Conservation (phyloP, 2,797 vertebrate genomes). For the Synaphobranchus kaupii region DNA sequence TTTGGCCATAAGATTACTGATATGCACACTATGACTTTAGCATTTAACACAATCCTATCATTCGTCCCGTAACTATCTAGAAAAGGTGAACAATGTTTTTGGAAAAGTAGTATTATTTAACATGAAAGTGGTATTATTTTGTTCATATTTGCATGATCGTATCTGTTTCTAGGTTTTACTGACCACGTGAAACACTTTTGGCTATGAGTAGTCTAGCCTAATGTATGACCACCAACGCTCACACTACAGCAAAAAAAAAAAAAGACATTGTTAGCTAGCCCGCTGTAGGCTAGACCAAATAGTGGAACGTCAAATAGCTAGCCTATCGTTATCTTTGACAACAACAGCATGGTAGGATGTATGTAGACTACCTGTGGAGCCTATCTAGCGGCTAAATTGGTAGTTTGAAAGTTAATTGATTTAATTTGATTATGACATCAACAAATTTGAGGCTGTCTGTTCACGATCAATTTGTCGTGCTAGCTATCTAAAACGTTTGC, state of each 20-base stretch:
- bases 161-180: not conserved
- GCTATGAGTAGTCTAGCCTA: not conserved
- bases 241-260: not conserved
- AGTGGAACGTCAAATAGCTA: too few species aligned
- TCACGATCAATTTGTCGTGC: not conserved
- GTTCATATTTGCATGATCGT: not conserved
- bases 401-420: not conserved
- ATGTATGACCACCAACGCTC: not conserved
- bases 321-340: not conserved
- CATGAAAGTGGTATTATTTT: not conserved
- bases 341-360: not conserved
- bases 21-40: not conserved
- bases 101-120: too few species aligned
- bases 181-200: not conserved
- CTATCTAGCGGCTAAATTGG: not conserved
- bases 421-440: not conserved
- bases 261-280: not conserved
- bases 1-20: constrained; percentile 23
- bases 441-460: not conserved
- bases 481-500: not conserved
- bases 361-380: too few species aligned
- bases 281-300: too few species aligned
- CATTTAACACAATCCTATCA: not conserved
- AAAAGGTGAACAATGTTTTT: not conserved
- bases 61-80: not conserved